These are phyloP conservation scores for Lepidurus arcticus DNA, from an alignment of 1,140 invertebrate species.

Conservation along the genomic window DNA sequence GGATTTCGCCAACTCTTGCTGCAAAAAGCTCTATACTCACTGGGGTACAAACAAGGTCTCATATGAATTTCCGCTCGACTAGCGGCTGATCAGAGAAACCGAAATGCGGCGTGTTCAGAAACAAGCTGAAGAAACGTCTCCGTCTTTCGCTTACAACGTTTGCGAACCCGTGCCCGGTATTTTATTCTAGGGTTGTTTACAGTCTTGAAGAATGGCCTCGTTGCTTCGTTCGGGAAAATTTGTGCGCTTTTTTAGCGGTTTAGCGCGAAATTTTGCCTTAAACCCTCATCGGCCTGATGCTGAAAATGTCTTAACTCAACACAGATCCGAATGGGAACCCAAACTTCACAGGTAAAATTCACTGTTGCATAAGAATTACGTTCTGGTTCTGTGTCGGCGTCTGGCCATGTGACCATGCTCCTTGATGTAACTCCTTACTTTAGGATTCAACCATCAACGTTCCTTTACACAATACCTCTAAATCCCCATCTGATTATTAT, in stretches of 20 bases:
- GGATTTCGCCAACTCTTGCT: too few relatives aligned
- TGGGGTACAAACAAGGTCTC: too few relatives aligned
- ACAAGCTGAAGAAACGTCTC: background rate
- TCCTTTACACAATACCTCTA: too few relatives aligned
- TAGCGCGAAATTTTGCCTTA: constrained; percentile 57
- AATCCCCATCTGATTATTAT: too few relatives aligned
- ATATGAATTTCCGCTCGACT: too few relatives aligned
- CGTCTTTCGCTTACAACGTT: background rate
- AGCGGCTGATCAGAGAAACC: too few relatives aligned
- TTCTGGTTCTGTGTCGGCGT: constrained; percentile 23
- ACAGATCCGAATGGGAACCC: constrained; percentile 48
- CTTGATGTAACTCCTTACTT: too few relatives aligned
- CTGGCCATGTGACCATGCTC: background rate
- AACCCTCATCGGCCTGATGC: constrained; percentile 49
- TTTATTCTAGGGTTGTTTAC: background rate
- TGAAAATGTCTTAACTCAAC: constrained; percentile 49
- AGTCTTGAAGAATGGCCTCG: constrained; percentile 51
- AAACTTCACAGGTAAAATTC: constrained; percentile 37
- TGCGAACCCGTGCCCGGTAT: background rate
- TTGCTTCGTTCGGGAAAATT: constrained; percentile 62
- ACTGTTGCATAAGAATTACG: background rate
- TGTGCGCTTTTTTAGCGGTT: constrained; percentile 60
- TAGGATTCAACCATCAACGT: too few relatives aligned
- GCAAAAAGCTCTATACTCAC: too few relatives aligned
- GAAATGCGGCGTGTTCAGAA: background rate